These are phyloP conservation scores for Melanitta fusca DNA, from an alignment of 2,797 vertebrate species.

Conservation along the genomic window DNA sequence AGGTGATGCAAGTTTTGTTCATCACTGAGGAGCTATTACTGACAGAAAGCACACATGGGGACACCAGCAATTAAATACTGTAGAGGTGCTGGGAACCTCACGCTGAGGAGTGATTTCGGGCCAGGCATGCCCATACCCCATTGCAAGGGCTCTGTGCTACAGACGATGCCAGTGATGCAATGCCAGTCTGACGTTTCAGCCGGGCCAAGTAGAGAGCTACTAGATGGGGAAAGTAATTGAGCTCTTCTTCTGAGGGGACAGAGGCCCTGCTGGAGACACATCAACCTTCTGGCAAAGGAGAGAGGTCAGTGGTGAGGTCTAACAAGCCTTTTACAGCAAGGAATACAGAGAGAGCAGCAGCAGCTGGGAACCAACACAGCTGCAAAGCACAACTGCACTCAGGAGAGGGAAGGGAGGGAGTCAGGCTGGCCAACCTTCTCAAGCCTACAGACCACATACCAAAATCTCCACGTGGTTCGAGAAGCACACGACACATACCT, in stretches of 20 bases:
- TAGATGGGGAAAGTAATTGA: background rate
- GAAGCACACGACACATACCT: background rate
- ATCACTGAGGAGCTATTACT: background rate
- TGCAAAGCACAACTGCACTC: accelerated
- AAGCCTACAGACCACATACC: background rate
- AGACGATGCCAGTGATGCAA: background rate
- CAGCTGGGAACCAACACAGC: background rate
- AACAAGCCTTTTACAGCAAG: background rate
- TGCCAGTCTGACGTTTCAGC: accelerated
- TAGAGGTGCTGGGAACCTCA: background rate
- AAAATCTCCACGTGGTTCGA: background rate
- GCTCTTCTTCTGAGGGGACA: background rate
- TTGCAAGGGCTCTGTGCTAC: background rate
- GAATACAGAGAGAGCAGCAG: background rate
- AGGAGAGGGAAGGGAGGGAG: background rate
- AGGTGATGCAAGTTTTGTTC: background rate
- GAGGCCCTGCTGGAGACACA: background rate
- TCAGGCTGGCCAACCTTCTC: background rate
- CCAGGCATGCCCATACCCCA: accelerated
- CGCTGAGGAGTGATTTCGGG: background rate
- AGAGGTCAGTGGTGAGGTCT: background rate
- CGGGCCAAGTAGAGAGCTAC: background rate
- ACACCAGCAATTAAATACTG: background rate
- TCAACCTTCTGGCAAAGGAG: background rate
- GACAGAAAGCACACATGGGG: background rate